Base-by-base conservation (phyloP, 2,888 invertebrate species). In the Podabrus alpinus region DNA sequence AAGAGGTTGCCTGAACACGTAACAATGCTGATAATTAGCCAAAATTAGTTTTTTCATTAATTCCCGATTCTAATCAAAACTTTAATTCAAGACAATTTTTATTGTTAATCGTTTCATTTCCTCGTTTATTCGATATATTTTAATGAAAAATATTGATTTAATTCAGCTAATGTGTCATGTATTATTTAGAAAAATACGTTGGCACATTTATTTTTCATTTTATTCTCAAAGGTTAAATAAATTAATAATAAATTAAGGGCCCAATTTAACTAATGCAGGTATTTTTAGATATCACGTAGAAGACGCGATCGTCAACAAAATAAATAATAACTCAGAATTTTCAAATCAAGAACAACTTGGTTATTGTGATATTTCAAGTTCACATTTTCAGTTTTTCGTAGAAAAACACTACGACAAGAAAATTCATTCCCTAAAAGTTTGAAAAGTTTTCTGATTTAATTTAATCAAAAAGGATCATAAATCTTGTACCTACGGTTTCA, bases 241-340 rank as follows among this genome's bases (percentile, higher is more conserved):
- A 62, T 19, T 19, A 62, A 19, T 19, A 62, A 62, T 62, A 62
- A 15, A 62, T 62, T 19, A 62, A 62, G 17, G 13, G 13, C 62
- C 62, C 19, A 62, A 62, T 62, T 62, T 62, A 62, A 62, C 62
- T 62, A 62, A 62, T 19, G 71, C 72, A 69, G 68, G 72, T 45
- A 45, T 45, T 45, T 45, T 45, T 45, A 45, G 45, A 45, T n/a
- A n/a, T 45, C 45, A n/a, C 45, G 45, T 45, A n/a, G n/a, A 45
- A n/a, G 45, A 45, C 5, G 7, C 45, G 45, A n/a, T 45, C n/a
- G 45, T 45, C 45, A n/a, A 45, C 45, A 45, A 45, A n/a, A 45
- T n/a, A 45, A 45, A 45, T 7, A 45, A 45, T 45, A 45, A 21
- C 4, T 21, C 7, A 3, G 2, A 7, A n/a, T 45, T 45, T 45